A percentile compares a stretch with the other conserved stretches of the same genome.
Conservation (phyloP, 2,797 vertebrate species). For the Sebastes steindachneri region DNA sequence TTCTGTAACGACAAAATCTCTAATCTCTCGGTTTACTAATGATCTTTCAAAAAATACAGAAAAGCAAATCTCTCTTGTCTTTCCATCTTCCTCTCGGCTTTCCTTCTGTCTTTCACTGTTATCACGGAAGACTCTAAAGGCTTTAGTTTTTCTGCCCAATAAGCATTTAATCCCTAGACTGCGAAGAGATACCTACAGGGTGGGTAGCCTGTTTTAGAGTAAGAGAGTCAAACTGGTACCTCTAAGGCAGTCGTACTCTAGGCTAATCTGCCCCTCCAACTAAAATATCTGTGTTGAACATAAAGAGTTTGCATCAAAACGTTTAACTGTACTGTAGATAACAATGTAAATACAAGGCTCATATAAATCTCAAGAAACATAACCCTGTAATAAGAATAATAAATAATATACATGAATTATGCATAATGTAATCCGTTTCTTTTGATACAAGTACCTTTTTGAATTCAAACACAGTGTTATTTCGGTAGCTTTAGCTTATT, state of each 20-base stretch:
- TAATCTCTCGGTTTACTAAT: constrained; percentile 8
- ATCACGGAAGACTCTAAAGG: background rate
- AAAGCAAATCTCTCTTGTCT: background rate
- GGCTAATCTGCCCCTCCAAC: background rate
- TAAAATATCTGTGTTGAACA: background rate
- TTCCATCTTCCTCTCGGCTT: background rate
- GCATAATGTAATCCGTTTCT: too few species aligned
- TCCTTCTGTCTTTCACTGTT: background rate
- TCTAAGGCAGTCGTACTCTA: background rate
- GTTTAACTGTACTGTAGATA: background rate
- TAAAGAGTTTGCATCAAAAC: background rate
- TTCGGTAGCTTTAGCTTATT: too few species aligned
- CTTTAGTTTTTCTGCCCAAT: background rate
- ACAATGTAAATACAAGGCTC: background rate
- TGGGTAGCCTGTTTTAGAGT: background rate
- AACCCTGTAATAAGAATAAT: background rate
- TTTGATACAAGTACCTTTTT: too few species aligned
- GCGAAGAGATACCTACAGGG: background rate
- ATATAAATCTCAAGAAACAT: background rate
- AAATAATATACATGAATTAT: too few species aligned
- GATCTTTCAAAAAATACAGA: constrained; percentile 16
- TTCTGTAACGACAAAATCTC: constrained; percentile 31
- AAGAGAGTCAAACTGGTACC: background rate
- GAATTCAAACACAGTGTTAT: too few species aligned
- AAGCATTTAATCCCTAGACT: constrained; percentile 8